A percentile compares a stretch with the other conserved stretches of the same genome.
phyloP scores from a whole-genome alignment of 2,797 vertebrate species.

The Hippocampus kuda region DNA sequence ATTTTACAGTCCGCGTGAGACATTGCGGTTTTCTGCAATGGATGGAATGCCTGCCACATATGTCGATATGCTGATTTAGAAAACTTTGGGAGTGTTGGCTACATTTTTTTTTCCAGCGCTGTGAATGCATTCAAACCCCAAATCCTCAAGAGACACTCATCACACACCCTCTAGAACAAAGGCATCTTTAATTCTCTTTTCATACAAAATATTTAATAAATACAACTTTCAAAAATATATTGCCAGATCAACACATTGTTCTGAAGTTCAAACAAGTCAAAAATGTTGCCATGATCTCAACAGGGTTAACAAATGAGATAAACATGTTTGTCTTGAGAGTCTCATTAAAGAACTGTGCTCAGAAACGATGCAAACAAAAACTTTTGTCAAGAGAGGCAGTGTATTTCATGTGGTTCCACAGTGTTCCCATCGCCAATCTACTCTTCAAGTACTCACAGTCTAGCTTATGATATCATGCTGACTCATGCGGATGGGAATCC shows the following conservation, averaged over 20 bases:
- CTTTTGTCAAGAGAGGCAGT: constrained; percentile 78
- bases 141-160: constrained; percentile 14
- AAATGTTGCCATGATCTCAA: constrained; percentile 81
- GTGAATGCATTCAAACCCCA: constrained; percentile 23
- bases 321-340: constrained; percentile 76
- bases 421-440: constrained; percentile 82
- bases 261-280: constrained; percentile 81
- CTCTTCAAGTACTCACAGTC: constrained; percentile 91
- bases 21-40: no score
- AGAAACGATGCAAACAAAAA: constrained; percentile 47
- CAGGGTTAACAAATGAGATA: constrained; percentile 74
- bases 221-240: constrained; percentile 99
- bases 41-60: no score
- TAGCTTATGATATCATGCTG: constrained; percentile 74
- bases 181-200: constrained; percentile 80
- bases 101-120: neutral
- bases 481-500: constrained; percentile 72
- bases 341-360: constrained; percentile 65
- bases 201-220: constrained; percentile 99
- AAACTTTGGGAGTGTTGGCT: neutral
- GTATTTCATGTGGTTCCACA: constrained; percentile 73
- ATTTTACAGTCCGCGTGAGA: no score
- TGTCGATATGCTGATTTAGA: no score
- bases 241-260: constrained; percentile 96
- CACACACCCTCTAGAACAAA: constrained; percentile 60